Conservation (phyloP, 2,797 vertebrate species). For the Acropternis orthonyx region DNA sequence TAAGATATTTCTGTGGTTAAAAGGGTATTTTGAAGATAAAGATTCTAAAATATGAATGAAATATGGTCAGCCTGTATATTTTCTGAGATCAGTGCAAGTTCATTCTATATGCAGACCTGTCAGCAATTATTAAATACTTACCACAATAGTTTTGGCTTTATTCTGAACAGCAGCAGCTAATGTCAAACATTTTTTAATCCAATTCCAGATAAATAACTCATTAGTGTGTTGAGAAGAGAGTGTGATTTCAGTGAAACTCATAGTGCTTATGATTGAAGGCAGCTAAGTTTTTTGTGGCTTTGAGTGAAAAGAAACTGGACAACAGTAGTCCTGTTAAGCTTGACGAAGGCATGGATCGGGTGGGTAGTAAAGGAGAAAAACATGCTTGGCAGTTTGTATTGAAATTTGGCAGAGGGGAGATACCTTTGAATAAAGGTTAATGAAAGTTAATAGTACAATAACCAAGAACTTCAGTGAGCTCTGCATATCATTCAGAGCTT, state of each 20-base stretch:
- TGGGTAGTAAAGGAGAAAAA: neutral
- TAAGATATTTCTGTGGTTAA: neutral
- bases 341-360: neutral
- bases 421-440: neutral
- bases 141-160: neutral
- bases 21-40: neutral
- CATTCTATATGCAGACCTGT: neutral
- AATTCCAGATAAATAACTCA: neutral
- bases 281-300: neutral
- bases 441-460: neutral
- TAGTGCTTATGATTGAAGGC: neutral
- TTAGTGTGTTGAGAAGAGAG: neutral
- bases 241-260: neutral
- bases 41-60: neutral
- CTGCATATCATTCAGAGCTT: neutral
- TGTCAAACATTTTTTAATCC: neutral
- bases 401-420: neutral
- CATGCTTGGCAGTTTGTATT: rapidly evolving
- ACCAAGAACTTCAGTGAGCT: neutral
- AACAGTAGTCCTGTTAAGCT: neutral
- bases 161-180: neutral
- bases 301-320: neutral
- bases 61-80: neutral
- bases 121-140: neutral
- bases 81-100: neutral